Evolutionary conservation across 2,797 vertebrate genomes (phyloP).

Genomic region (Dallia pectoralis): DNA sequence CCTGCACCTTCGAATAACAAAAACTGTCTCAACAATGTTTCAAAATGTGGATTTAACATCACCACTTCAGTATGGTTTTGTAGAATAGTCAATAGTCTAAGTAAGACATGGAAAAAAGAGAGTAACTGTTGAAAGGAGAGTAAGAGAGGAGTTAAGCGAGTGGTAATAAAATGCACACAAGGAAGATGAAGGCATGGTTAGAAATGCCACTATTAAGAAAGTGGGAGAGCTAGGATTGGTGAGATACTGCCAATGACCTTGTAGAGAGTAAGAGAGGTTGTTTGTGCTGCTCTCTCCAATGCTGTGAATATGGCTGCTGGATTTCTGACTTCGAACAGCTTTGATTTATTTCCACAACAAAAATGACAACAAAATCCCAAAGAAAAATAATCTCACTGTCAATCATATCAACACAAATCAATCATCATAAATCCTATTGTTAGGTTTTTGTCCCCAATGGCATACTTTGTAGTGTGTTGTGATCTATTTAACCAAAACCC

Average conservation of each 20-base stretch:
- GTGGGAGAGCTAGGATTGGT: background rate
- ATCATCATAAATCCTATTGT: background rate
- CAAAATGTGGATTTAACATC: too few relatives aligned
- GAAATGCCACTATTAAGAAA: background rate
- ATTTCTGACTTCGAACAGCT: background rate
- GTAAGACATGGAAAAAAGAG: too few relatives aligned
- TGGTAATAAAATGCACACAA: too few relatives aligned
- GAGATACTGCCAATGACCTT: background rate
- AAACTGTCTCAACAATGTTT: too few relatives aligned
- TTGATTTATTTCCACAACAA: background rate
- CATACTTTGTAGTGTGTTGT: background rate
- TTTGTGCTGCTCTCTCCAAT: background rate
- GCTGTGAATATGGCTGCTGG: background rate
- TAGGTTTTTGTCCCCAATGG: too few relatives aligned
- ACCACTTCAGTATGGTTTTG: too few relatives aligned
- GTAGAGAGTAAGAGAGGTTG: background rate
- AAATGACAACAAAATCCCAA: background rate
- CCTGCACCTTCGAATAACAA: too few relatives aligned
- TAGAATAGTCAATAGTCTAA: too few relatives aligned
- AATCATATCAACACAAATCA: constrained; percentile 1
- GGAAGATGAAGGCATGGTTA: too few relatives aligned
- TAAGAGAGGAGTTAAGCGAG: too few relatives aligned
- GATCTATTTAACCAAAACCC: background rate
- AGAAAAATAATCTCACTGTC: background rate
- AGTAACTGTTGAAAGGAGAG: too few relatives aligned